These are phyloP conservation scores for Archips crataeganus DNA, from an alignment of 2,888 invertebrate species.

Conservation along the genomic window DNA sequence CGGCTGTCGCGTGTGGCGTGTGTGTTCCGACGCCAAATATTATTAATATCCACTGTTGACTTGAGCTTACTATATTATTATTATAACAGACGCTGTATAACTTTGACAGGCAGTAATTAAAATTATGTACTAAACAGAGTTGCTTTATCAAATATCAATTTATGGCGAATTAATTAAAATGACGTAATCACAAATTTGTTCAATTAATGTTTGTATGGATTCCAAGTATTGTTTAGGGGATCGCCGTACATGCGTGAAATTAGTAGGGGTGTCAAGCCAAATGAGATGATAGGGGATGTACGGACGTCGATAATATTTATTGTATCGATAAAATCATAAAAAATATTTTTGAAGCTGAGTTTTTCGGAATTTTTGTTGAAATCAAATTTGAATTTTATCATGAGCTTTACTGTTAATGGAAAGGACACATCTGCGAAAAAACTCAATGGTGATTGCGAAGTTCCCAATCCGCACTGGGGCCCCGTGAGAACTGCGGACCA, in stretches of 20 bases:
- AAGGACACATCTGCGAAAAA: no score
- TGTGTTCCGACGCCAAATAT: no score
- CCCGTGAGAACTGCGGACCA: no score
- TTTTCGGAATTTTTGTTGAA: no score
- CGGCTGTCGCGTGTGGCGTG: no score
- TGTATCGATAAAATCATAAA: background rate
- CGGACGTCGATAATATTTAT: background rate
- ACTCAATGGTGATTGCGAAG: no score
- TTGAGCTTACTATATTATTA: background rate
- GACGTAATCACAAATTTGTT: conserved; percentile 8
- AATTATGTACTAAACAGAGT: background rate
- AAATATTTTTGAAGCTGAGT: no score
- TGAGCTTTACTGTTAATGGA: no score
- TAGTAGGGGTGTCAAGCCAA: conserved; percentile 1
- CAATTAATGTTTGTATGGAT: conserved; percentile 6
- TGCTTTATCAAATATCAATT: conserved; percentile 13
- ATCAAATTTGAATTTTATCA: no score
- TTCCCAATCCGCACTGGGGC: no score
- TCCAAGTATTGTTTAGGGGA: background rate
- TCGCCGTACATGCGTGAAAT: background rate
- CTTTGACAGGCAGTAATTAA: background rate
- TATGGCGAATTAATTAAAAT: background rate
- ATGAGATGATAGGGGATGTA: background rate
- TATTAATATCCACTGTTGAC: no score
- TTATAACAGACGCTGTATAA: background rate